These are phyloP conservation scores for Macquaria ambigua DNA, from an alignment of 2,113 vertebrate genomes.

Conservation along the genomic window DNA sequence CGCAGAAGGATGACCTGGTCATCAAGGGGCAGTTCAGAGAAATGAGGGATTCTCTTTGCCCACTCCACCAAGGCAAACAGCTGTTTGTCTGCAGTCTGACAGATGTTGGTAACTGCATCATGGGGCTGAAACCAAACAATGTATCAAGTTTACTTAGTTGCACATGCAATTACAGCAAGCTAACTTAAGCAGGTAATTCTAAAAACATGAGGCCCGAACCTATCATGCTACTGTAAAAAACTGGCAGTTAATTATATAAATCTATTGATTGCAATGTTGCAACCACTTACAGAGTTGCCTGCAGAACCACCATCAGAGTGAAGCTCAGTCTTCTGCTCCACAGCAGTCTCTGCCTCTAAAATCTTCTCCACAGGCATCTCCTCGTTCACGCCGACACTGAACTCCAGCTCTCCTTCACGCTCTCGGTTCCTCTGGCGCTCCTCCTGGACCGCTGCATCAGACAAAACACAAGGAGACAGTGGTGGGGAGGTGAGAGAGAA, in stretches of 20 bases:
- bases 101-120: constrained; percentile 98
- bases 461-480: constrained; percentile 13
- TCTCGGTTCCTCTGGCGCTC: constrained; percentile 92
- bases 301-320: constrained; percentile 87
- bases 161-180: neutral
- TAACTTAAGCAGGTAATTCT: neutral
- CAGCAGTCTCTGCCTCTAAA: constrained; percentile 92
- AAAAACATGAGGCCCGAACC: neutral
- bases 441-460: constrained; percentile 90
- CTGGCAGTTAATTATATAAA: neutral
- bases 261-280: neutral
- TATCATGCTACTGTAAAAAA: neutral
- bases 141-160: neutral
- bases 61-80: constrained; percentile 98
- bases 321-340: constrained; percentile 92
- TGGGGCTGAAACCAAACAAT: constrained; percentile 87
- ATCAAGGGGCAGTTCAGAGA: constrained; percentile 95
- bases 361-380: constrained; percentile 97
- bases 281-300: constrained; percentile 87
- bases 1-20: constrained; percentile 98
- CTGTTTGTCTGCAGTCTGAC: constrained; percentile 98
- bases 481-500: neutral
- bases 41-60: constrained; percentile 98
- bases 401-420: constrained; percentile 89
- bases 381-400: constrained; percentile 87